These are phyloP conservation scores for Drosophila dives DNA, from an alignment of 2,888 invertebrate genomes.

Conservation along the genomic window DNA sequence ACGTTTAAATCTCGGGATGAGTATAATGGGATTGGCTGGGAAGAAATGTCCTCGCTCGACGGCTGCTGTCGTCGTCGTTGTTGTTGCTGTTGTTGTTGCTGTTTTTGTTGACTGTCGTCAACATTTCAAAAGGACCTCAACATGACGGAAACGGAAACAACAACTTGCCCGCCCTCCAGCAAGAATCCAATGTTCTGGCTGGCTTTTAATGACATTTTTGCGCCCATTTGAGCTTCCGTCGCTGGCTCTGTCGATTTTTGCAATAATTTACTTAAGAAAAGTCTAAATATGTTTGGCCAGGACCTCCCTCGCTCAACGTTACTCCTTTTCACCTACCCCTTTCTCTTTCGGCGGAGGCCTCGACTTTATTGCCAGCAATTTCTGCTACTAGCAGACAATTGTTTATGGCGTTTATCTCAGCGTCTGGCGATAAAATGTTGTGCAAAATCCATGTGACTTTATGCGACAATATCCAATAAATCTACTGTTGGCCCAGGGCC, in stretches of 20 bases:
- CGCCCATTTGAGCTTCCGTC: constrained; percentile 75
- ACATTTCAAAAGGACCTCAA: constrained; percentile 70
- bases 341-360: background rate
- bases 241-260: constrained; percentile 61
- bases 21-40: constrained; percentile 22
- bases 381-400: constrained; percentile 54
- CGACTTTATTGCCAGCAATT: constrained; percentile 47
- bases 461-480: constrained; percentile 81
- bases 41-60: constrained; percentile 20
- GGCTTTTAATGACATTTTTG: constrained; percentile 78
- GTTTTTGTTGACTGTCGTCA: constrained; percentile 35
- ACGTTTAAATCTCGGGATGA: constrained; percentile 26
- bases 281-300: constrained; percentile 61
- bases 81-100: constrained; percentile 15
- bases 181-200: constrained; percentile 25
- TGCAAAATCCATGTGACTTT: constrained; percentile 70
- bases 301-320: background rate
- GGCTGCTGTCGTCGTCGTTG: constrained; percentile 9
- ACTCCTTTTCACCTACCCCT: background rate
- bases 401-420: constrained; percentile 76
- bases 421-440: constrained; percentile 74
- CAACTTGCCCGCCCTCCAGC: constrained; percentile 65
- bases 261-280: constrained; percentile 78
- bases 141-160: constrained; percentile 77
- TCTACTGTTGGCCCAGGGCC: constrained; percentile 53